Evolutionary conservation across 2,888 invertebrate genomes (phyloP), one percentile per base, ranked within the genome.

Genomic region (Osmoderma eremita): DNA sequence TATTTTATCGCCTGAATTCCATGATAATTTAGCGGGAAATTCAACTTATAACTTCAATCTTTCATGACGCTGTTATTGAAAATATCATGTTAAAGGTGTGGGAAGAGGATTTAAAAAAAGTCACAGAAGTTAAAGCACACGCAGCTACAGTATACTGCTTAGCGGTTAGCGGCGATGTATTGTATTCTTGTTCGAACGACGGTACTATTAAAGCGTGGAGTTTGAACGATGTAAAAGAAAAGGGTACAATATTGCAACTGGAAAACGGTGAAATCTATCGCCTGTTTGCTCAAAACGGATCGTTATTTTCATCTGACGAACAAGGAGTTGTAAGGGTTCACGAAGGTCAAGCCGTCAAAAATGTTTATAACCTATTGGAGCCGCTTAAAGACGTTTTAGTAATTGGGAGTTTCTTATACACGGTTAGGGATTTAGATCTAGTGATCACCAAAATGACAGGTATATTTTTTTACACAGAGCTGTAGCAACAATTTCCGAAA

Each of bases 101-200:
- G 85, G 78, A 78, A 30, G 72, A 77, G 58, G 82, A 85, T 72
- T 75, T 87, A 48, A 81, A 79, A 62, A 79, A 83, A 45, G 38
- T 82, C 3, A 76, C 77, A 10, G 83, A 84, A 75, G 80, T 84
- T 12, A 70, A 83, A 69, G 90, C 90, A 3, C 90, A 90, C 76
- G 83, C 83, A 6, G 86, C 86, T 13, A 88, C 88, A 65, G 82
- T 87, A 45, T 89, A 86, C 78, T 86, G 87, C n/a, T 72, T 90
- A 67, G 84, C 87, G n/a, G 84, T 86, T 0, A 82, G 81, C 15
- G 83, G 83, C 15, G 83, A 84, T 30, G 83, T 86, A 5, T 73
- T 86, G 2, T 90, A 87, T 78, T 87, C 90, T 0, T 84, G 87
- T 42, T 89, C 89, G 1, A 88, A 88, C 69, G 90, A 90, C 73